These are phyloP conservation scores for Orius insidiosus DNA, from an alignment of 1,140 invertebrate genomes.

Conservation along the genomic window DNA sequence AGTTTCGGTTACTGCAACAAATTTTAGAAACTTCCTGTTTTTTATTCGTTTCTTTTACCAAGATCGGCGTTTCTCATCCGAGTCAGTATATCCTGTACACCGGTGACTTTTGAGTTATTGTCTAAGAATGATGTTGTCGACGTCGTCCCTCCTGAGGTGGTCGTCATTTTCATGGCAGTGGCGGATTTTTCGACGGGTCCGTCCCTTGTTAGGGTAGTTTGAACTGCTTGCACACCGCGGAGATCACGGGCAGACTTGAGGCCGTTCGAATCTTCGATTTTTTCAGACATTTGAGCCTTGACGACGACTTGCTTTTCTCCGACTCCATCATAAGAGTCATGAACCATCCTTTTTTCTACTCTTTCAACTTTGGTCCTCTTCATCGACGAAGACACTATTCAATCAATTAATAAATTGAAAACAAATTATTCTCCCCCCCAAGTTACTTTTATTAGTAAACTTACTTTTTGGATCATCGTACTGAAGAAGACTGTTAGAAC, in stretches of 20 bases:
- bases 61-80: conserved; percentile 55
- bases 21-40: background rate
- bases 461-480: conserved; percentile 24
- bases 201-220: no score
- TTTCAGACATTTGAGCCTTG: background rate
- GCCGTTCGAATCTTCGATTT: no score
- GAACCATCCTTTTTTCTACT: background rate
- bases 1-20: conserved; percentile 33
- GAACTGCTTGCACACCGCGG: no score
- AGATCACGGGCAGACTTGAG: no score
- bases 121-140: conserved; percentile 36
- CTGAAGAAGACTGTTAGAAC: conserved; percentile 38
- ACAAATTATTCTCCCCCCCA: background rate
- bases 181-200: background rate
- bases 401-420: no score
- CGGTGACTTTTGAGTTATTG: conserved; percentile 44
- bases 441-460: conserved; percentile 6
- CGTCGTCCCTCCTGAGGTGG: conserved; percentile 2
- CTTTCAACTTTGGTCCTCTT: conserved; percentile 2
- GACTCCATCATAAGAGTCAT: background rate
- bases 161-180: conserved; percentile 1
- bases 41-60: conserved; percentile 27
- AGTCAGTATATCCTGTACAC: conserved; percentile 48
- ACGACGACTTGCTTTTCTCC: conserved; percentile 1
- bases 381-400: background rate